phyloP scores from a whole-genome alignment of 2,113 vertebrate genomes.

The Axis porcinus region DNA sequence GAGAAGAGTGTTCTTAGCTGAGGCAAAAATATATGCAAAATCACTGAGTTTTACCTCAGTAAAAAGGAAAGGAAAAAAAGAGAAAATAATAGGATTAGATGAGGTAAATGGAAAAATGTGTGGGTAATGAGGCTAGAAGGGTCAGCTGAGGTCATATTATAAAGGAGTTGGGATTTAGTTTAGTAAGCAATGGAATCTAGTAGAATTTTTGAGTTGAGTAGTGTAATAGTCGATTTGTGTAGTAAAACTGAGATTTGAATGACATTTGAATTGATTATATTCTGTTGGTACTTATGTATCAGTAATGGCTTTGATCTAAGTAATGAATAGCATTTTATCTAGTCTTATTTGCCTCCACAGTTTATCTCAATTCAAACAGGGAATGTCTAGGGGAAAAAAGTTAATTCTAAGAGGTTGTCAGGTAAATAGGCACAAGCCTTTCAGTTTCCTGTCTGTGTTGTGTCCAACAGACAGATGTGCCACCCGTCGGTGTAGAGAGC shows the following conservation, averaged over 20 bases:
- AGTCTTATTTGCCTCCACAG: not conserved
- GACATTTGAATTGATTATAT: not conserved
- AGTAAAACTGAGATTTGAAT: constrained; percentile 23
- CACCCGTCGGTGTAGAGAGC: constrained; percentile 70
- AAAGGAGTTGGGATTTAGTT: not conserved
- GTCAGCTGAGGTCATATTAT: not conserved
- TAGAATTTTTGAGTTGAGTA: constrained; percentile 15
- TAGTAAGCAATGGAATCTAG: not conserved
- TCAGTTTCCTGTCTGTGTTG: constrained; percentile 69
- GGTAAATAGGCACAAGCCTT: constrained; percentile 58
- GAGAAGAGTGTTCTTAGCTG: not conserved
- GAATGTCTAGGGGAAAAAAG: not conserved
- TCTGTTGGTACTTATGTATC: not conserved
- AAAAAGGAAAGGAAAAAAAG: not conserved
- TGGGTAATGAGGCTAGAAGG: not conserved
- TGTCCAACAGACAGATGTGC: constrained; percentile 73
- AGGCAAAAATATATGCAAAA: not conserved
- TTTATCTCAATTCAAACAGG: not conserved
- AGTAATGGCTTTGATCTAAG: not conserved
- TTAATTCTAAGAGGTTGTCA: constrained; percentile 45
- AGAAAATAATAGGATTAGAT: not conserved
- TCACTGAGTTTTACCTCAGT: constrained; percentile 1
- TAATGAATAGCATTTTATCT: constrained; percentile 34
- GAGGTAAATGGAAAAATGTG: not conserved
- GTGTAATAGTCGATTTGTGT: constrained; percentile 1